Conservation (phyloP, 1,140 invertebrate species). For the Halesus radiatus region DNA sequence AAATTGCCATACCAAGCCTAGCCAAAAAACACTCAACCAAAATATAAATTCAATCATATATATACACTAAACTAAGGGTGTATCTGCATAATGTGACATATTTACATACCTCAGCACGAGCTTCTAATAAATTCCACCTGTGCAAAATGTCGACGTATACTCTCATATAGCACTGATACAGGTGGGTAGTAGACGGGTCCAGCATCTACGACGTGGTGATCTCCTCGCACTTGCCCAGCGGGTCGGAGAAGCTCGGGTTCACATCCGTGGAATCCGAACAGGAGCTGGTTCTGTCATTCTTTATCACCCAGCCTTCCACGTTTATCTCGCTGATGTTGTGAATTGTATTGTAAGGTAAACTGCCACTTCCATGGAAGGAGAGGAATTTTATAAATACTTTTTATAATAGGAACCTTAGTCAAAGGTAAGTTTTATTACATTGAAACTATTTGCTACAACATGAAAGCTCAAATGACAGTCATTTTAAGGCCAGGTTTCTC, state of each 20-base stretch:
- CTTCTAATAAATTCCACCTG: constrained; percentile 84
- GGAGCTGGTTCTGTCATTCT: constrained; percentile 87
- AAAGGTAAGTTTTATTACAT: no score
- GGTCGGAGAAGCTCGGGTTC: constrained; percentile 71
- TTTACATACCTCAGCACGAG: constrained; percentile 77
- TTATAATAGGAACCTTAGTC: no score
- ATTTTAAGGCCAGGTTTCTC: no score
- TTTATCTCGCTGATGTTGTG: constrained; percentile 84
- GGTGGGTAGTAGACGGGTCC: constrained; percentile 65
- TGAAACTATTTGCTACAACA: no score
- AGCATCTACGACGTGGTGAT: constrained; percentile 60
- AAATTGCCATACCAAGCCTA: no score
- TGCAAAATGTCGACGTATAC: constrained; percentile 92
- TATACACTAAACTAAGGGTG: no score
- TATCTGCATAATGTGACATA: no score
- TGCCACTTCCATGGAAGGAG: constrained; percentile 73
- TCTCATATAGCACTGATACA: constrained; percentile 90
- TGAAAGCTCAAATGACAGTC: no score
- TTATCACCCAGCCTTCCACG: constrained; percentile 80
- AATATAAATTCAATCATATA: no score
- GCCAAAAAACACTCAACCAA: no score
- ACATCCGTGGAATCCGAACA: constrained; percentile 88
- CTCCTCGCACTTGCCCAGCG: constrained; percentile 63
- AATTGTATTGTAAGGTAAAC: constrained; percentile 93
- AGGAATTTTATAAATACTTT: no score